Evolutionary conservation across 2,113 vertebrate genomes (phyloP).

Genomic region (Amia ocellicauda): DNA sequence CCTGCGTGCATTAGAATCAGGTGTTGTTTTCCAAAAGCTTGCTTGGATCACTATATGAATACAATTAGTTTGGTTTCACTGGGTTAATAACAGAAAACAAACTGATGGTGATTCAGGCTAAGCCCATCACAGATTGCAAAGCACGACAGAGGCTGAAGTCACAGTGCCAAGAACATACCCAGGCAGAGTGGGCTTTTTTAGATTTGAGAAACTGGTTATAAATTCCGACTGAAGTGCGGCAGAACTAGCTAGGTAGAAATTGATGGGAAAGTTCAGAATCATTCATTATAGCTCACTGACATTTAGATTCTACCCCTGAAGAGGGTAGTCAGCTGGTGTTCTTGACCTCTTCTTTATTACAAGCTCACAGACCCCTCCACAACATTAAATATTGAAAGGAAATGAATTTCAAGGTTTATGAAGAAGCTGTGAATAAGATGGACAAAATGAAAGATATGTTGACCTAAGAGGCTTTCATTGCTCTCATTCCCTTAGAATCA

Average conservation of each 20-base stretch:
- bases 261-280: conserved; percentile 30
- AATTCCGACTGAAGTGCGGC: conserved; percentile 22
- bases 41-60: background rate
- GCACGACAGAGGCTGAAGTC: conserved; percentile 14
- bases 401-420: conserved; percentile 20
- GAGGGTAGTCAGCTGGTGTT: conserved; percentile 18
- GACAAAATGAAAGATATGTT: conserved; percentile 19
- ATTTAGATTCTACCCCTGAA: conserved; percentile 31
- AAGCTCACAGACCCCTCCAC: conserved; percentile 26
- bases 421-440: conserved; percentile 19
- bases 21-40: no score
- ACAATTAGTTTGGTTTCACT: background rate
- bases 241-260: conserved; percentile 10
- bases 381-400: conserved; percentile 40
- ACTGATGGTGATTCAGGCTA: background rate
- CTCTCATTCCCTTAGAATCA: background rate
- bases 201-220: conserved; percentile 9
- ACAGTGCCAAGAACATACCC: conserved; percentile 12
- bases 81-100: background rate
- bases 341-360: conserved; percentile 44
- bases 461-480: conserved; percentile 11
- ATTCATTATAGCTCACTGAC: conserved; percentile 35
- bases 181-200: background rate
- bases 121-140: background rate
- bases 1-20: no score